These are phyloP conservation scores for Drosophila flavopinicola DNA, from an alignment of 2,888 invertebrate species.

Conservation along the genomic window DNA sequence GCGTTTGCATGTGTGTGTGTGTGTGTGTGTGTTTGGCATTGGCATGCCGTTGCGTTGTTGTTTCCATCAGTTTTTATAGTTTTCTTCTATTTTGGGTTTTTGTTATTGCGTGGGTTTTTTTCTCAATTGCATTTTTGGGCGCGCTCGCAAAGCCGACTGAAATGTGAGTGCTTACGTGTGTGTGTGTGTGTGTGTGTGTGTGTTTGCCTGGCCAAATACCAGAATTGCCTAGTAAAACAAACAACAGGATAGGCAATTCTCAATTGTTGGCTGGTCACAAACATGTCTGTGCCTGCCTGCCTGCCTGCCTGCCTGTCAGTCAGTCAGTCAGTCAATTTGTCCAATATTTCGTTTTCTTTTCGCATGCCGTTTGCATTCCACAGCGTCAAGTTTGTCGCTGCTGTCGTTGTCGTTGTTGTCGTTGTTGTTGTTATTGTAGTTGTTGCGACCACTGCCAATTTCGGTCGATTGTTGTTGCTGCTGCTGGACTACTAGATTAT, in stretches of 20 bases:
- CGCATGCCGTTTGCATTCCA: slow-evolving; percentile 69
- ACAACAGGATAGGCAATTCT: slow-evolving; percentile 56
- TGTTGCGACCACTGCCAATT: slow-evolving; percentile 13
- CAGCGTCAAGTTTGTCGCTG: slow-evolving; percentile 51
- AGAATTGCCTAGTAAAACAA: slow-evolving; percentile 58
- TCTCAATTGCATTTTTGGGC: slow-evolving; percentile 76
- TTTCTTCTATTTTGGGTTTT: slow-evolving; percentile 76
- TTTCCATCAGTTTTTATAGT: slow-evolving; percentile 59
- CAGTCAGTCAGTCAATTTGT: slow-evolving; percentile 42
- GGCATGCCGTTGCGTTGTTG: slow-evolving; percentile 68
- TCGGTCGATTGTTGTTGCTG: slow-evolving; percentile 22
- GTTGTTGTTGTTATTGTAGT: slow-evolving; percentile 12
- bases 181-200: slow-evolving; percentile 6
- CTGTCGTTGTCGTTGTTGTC: slow-evolving; percentile 25
- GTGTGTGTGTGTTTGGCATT: slow-evolving; percentile 59
- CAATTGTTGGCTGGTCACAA: slow-evolving; percentile 40
- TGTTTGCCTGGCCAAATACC: slow-evolving; percentile 49
- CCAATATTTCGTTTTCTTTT: slow-evolving; percentile 71
- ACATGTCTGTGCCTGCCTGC: slow-evolving; percentile 50
- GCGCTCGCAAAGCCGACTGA: slow-evolving; percentile 41
- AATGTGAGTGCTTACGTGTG: slow-evolving; percentile 3
- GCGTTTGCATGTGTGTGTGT: slow-evolving; percentile 12
- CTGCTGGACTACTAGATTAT: slow-evolving; percentile 28
- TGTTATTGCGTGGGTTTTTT: slow-evolving; percentile 73
- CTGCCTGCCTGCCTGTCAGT: slow-evolving; percentile 16